Percentiles rank a stretch among this genome's conserved stretches.
These are phyloP conservation scores for Drosophila histrio DNA, from an alignment of 2,888 invertebrate species.

Conservation along the genomic window DNA sequence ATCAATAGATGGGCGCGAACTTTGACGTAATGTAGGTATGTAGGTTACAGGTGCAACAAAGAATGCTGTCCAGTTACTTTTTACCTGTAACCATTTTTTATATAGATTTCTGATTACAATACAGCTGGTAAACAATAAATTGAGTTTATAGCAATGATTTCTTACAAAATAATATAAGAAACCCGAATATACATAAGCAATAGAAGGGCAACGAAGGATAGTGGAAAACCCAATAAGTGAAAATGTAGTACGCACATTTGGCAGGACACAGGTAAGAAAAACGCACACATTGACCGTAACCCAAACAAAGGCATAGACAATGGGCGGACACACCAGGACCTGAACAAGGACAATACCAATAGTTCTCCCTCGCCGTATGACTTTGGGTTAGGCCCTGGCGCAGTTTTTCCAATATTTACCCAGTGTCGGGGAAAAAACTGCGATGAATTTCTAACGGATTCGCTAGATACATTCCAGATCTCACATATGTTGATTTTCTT, in stretches of 20 bases:
- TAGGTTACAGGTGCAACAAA: constrained; percentile 60
- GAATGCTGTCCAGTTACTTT: constrained; percentile 30
- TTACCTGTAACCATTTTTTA: constrained; percentile 36
- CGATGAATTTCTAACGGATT: constrained; percentile 48
- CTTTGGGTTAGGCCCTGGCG: constrained; percentile 36
- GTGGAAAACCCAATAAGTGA: constrained; percentile 68
- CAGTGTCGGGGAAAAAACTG: constrained; percentile 55
- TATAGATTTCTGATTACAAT: constrained; percentile 43
- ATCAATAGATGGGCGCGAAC: constrained; percentile 57
- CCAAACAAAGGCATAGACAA: constrained; percentile 33
- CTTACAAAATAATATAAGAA: constrained; percentile 28
- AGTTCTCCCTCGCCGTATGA: constrained; percentile 40
- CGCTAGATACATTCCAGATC: constrained; percentile 28
- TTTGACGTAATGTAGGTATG: constrained; percentile 45
- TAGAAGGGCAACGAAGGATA: constrained; percentile 47
- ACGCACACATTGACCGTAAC: constrained; percentile 48
- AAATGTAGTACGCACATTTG: constrained; percentile 28
- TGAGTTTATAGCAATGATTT: constrained; percentile 64
- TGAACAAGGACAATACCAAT: constrained; percentile 16
- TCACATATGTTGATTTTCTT: constrained; percentile 60
- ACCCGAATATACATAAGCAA: constrained; percentile 23
- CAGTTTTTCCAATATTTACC: constrained; percentile 41
- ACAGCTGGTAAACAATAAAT: constrained; percentile 73
- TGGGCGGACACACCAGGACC: constrained; percentile 17
- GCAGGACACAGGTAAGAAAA: constrained; percentile 20